Percentiles rank a stretch among this genome's conserved stretches.
Conservation (phyloP, 2,797 vertebrate species). For the Decapterus maruadsi region DNA sequence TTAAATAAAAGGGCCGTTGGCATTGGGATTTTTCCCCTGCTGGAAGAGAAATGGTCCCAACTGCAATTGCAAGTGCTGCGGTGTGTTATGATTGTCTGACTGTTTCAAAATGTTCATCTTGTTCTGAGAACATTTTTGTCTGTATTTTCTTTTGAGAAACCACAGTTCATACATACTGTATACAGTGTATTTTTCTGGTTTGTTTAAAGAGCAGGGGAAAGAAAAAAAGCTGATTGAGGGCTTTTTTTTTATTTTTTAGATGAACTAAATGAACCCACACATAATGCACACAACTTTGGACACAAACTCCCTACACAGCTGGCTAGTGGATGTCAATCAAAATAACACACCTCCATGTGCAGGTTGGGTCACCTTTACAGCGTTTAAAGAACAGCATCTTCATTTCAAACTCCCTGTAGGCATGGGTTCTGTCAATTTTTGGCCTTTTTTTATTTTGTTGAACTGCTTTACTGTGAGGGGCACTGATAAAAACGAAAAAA, state of each 20-base stretch:
- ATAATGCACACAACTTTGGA: conserved; percentile 19
- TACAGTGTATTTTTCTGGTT: conserved; percentile 13
- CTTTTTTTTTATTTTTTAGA: conserved; percentile 18
- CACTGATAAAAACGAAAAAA: not conserved
- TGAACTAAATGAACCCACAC: conserved; percentile 12
- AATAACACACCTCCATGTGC: conserved; percentile 27
- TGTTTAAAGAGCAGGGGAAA: conserved; percentile 5
- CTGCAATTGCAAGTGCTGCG: conserved; percentile 25
- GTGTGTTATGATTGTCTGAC: conserved; percentile 34
- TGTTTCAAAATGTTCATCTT: conserved; percentile 40
- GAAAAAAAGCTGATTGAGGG: conserved; percentile 7
- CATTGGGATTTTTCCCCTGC: conserved; percentile 43
- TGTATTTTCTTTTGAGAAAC: conserved; percentile 26
- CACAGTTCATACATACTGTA: not conserved
- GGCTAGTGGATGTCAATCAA: conserved; percentile 47
- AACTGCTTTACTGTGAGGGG: conserved; percentile 17
- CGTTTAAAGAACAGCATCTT: conserved; percentile 42
- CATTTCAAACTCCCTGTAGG: conserved; percentile 33
- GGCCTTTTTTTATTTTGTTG: conserved; percentile 9
- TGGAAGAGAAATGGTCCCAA: conserved; percentile 49
- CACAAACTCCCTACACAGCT: conserved; percentile 34
- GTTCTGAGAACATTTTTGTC: conserved; percentile 23
- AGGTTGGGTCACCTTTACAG: conserved; percentile 35
- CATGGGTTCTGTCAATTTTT: conserved; percentile 4
- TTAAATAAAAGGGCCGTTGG: conserved; percentile 52